These are phyloP conservation scores for Arizona elegans DNA, from an alignment of 2,113 vertebrate genomes.

Conservation along the genomic window DNA sequence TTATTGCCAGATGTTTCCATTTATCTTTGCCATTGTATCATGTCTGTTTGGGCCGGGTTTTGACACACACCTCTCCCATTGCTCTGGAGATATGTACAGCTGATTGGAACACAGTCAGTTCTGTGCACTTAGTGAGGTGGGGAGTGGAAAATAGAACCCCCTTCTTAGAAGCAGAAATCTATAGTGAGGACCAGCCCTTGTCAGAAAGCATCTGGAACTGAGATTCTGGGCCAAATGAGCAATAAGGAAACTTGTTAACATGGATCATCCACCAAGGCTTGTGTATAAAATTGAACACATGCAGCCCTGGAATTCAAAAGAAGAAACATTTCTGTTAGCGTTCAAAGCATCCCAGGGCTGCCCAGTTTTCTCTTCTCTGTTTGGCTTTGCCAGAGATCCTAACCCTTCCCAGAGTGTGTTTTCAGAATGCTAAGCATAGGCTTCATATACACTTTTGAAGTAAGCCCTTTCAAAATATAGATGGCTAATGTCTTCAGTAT, in stretches of 20 bases:
- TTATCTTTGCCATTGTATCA: conserved; percentile 18
- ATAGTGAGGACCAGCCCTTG: not conserved
- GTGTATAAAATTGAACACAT: not conserved
- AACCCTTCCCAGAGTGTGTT: conserved; percentile 34
- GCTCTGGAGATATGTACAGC: rapidly evolving
- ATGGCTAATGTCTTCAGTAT: conserved; percentile 83
- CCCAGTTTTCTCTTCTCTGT: conserved; percentile 36
- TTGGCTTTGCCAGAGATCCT: conserved; percentile 49
- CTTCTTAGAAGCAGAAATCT: not conserved
- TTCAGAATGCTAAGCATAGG: conserved; percentile 47
- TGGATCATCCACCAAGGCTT: not conserved
- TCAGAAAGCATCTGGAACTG: not conserved
- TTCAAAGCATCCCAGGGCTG: conserved; percentile 33
- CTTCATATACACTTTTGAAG: conserved; percentile 62
- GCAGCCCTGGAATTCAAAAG: not conserved
- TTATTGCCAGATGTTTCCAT: conserved; percentile 4
- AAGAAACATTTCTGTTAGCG: not conserved
- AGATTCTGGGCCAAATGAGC: not conserved
- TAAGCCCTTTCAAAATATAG: conserved; percentile 71
- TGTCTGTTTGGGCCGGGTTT: not conserved
- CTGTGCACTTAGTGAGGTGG: not conserved
- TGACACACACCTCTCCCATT: not conserved
- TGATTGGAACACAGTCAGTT: rapidly evolving
- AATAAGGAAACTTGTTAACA: not conserved
- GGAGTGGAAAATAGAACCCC: not conserved